Base-by-base conservation (phyloP, 2,113 vertebrate genomes). In the Cynoglossus semilaevis region DNA sequence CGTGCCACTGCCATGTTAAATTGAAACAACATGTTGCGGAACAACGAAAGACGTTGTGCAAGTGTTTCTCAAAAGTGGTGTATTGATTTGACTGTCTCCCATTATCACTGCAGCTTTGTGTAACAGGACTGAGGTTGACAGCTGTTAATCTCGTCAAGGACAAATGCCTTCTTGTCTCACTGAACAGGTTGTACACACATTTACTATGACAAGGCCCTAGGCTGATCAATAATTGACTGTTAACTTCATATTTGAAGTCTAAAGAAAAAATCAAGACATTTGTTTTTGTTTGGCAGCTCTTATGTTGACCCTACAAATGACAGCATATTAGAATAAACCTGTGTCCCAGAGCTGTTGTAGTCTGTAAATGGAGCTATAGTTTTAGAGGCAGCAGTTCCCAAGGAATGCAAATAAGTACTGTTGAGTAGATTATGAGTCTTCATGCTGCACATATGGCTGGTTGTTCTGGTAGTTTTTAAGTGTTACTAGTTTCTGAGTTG, bases 351-450 rank as follows among this genome's bases (percentile, higher is more conserved):
- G 9, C 15, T 44, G 37, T 47, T 47, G 17, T 48, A 14, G 17
- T 59, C 42, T 52, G 43, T 60, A 57, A 59, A 48, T 41, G 42
- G 40, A 36, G 38, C 22, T 29, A 49, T 67, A 66, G 55, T 36
- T 61, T 44, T 36, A 42, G 36, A 50, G 17, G n/a, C 19, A 53
- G 60, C 18, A 51, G 13, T 52, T 42, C 41, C 49, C 5, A 36
- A 77, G 75, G 77, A 82, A 82, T 84, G 79, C 46, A 52, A 19
- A 29, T 79, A 75, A 82, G 65, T 50, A 15, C 65, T 62, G 38
- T 53, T 80, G 77, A 82, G 79, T 56, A 77, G 83, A 77, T 82
- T 79, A 81, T 52, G 34, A 50, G 43, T 65, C n/a, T n/a, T n/a
- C n/a, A n/a, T n/a, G n/a, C n/a, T n/a, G n/a, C n/a, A n/a, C n/a